Percentiles rank a stretch among this genome's conserved stretches.
Conservation (phyloP, 2,888 invertebrate species). For the Spodoptera littoralis region DNA sequence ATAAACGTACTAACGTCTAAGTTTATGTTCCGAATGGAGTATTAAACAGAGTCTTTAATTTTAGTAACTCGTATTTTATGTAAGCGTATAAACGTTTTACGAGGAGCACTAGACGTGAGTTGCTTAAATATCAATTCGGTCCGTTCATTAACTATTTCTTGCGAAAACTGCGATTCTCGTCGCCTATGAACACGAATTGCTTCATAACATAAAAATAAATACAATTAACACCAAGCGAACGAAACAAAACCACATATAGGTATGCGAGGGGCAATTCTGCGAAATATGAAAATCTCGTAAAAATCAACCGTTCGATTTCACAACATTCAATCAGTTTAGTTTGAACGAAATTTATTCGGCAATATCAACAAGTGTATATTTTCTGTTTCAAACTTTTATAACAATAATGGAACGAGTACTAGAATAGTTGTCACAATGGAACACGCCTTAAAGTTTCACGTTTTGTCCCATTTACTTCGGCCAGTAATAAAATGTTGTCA, state of each 20-base stretch:
- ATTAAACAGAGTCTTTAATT: slow-evolving; percentile 76
- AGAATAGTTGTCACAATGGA: slow-evolving; percentile 6
- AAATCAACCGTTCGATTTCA: slow-evolving; percentile 3
- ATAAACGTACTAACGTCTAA: slow-evolving; percentile 67
- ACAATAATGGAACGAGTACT: slow-evolving; percentile 8
- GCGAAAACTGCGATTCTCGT: slow-evolving; percentile 42
- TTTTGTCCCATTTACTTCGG: slow-evolving; percentile 12
- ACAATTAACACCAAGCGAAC: slow-evolving; percentile 7
- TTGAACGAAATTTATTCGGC: slow-evolving; percentile 15
- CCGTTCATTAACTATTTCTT: slow-evolving; percentile 59
- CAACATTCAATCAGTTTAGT: slow-evolving; percentile 11
- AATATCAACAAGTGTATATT: slow-evolving; percentile 8
- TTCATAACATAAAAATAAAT: slow-evolving; percentile 16
- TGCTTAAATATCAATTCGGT: slow-evolving; percentile 74
- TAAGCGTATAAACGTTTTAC: slow-evolving; percentile 78
- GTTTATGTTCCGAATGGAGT: slow-evolving; percentile 70
- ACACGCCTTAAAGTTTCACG: slow-evolving; percentile 12
- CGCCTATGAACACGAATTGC: slow-evolving; percentile 7
- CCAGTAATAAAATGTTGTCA: slow-evolving; percentile 21
- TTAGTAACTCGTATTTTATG: slow-evolving; percentile 76
- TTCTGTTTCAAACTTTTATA: slow-evolving; percentile 14
- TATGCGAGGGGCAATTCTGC: too few relatives aligned
- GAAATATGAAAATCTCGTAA: too few relatives aligned
- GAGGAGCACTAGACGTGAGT: slow-evolving; percentile 76
- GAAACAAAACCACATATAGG: neutral